Evolutionary conservation across 2,888 invertebrate genomes (phyloP).

Genomic region (Agrenia bidenticulata): DNA sequence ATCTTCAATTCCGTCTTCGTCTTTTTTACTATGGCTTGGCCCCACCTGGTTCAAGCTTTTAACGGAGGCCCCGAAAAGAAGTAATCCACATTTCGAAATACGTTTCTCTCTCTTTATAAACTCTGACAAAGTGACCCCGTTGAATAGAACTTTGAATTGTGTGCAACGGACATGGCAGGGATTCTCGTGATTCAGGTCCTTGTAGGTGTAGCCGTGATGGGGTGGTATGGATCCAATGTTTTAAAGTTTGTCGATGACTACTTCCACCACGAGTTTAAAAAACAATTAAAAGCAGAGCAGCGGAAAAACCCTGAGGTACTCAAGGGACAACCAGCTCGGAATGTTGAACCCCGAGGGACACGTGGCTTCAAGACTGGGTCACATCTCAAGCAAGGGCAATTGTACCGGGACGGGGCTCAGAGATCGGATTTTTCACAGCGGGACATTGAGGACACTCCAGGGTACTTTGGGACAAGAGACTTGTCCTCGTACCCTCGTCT

Average conservation of each 20-base stretch:
- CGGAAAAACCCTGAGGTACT: too few species aligned
- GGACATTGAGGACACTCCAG: too few species aligned
- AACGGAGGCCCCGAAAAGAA: neutral
- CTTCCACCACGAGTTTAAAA: constrained; percentile 71
- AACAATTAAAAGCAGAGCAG: constrained; percentile 53
- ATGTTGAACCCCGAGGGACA: too few species aligned
- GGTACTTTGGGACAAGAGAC: too few species aligned
- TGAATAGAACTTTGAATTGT: neutral
- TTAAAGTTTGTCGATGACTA: constrained; percentile 73
- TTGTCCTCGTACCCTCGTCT: too few species aligned
- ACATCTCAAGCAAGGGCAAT: too few species aligned
- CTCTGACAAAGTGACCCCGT: neutral
- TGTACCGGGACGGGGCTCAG: too few species aligned
- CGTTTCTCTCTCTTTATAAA: too few species aligned
- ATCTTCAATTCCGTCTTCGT: constrained; percentile 42
- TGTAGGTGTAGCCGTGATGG: constrained; percentile 62
- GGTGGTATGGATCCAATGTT: constrained; percentile 70
- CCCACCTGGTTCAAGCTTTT: constrained; percentile 22
- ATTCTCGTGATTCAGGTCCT: constrained; percentile 35
- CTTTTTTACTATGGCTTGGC: constrained; percentile 27
- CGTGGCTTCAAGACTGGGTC: too few species aligned
- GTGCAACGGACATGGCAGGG: constrained; percentile 31
- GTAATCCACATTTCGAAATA: too few species aligned
- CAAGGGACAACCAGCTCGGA: too few species aligned
- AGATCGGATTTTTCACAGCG: too few species aligned